Evolutionary conservation across 2,888 invertebrate species (phyloP).

Genomic region (Zhengitettix transpicula): DNA sequence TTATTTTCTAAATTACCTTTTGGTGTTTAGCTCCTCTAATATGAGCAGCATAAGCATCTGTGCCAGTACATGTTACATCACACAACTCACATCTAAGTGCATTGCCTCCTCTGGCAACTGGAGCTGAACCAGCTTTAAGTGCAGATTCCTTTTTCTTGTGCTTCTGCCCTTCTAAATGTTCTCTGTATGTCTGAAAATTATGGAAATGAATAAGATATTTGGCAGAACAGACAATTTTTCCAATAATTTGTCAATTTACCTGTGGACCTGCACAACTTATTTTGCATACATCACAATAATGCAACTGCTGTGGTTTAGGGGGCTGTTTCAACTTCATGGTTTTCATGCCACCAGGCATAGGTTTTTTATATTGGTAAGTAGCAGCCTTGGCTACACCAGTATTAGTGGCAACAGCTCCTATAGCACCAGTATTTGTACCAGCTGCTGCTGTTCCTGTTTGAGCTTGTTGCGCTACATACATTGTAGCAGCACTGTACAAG

Average conservation of each 20-base stretch:
- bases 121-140: conserved; percentile 50
- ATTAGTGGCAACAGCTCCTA: conserved; percentile 13
- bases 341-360: conserved; percentile 28
- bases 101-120: conserved; percentile 40
- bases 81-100: conserved; percentile 90
- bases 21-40: conserved; percentile 96
- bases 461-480: conserved; percentile 77
- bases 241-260: conserved; percentile 26
- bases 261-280: conserved; percentile 93
- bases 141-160: conserved; percentile 97
- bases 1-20: conserved; percentile 43
- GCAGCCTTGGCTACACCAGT: conserved; percentile 21
- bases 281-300: conserved; percentile 98
- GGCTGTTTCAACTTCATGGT: conserved; percentile 58
- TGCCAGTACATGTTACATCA: conserved; percentile 95
- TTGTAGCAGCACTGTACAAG: conserved; percentile 85
- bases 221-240: neutral
- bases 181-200: conserved; percentile 58
- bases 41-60: conserved; percentile 96
- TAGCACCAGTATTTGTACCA: neutral
- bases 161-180: conserved; percentile 95
- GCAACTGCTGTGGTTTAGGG: conserved; percentile 81
- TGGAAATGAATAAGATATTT: neutral
- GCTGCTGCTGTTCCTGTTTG: conserved; percentile 19
- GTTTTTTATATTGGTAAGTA: conserved; percentile 44